phyloP scores from a whole-genome alignment of 2,113 vertebrate genomes.

The Paratilapia polleni region DNA sequence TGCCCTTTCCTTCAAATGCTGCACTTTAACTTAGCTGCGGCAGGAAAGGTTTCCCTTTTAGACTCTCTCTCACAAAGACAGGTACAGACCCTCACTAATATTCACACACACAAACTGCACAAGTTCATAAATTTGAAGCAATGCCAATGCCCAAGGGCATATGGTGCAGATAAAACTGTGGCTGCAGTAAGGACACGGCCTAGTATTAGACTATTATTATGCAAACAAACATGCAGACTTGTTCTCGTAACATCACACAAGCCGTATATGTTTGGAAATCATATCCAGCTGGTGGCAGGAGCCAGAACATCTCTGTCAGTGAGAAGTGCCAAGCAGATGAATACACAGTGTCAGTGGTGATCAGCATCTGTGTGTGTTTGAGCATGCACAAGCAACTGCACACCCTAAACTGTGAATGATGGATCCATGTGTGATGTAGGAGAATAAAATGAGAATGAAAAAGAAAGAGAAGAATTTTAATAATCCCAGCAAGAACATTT shows the following conservation, averaged over 20 bases:
- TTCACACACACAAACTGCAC: background rate
- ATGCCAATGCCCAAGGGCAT: slow-evolving; percentile 15
- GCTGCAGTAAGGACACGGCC: background rate
- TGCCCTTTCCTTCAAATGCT: slow-evolving; percentile 62
- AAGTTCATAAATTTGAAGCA: slow-evolving; percentile 26
- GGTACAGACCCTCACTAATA: background rate
- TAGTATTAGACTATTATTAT: background rate
- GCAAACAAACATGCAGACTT: slow-evolving; percentile 1
- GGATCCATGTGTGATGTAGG: background rate
- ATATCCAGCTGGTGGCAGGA: background rate
- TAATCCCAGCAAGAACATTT: background rate
- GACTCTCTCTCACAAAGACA: background rate
- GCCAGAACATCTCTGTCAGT: background rate
- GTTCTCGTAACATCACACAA: background rate
- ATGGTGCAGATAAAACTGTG: slow-evolving; percentile 12
- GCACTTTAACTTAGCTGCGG: slow-evolving; percentile 58
- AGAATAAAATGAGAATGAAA: background rate
- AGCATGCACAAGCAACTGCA: background rate
- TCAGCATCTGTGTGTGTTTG: background rate
- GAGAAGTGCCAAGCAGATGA: slow-evolving; percentile 15
- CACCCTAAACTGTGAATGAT: background rate
- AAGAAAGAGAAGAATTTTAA: background rate
- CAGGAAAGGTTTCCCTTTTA: slow-evolving; percentile 37
- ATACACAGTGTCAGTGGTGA: background rate
- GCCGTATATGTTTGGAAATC: slow-evolving; percentile 7